Conservation (phyloP, 2,888 invertebrate genomes). For the Dicycla oo region DNA sequence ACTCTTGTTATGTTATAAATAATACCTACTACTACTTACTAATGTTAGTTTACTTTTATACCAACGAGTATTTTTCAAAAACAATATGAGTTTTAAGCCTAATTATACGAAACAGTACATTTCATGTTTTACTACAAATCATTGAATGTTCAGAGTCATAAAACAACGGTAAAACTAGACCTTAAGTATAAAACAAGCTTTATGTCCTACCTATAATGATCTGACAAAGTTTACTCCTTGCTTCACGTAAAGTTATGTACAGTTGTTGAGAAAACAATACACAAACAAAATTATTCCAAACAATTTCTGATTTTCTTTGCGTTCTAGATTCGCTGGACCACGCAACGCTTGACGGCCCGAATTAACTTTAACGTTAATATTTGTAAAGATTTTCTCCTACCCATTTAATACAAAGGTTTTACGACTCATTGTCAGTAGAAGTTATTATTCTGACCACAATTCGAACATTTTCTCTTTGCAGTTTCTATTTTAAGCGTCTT, state of each 20-base stretch:
- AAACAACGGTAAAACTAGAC: not conserved
- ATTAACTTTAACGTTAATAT: slow-evolving; percentile 46
- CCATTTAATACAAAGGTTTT: slow-evolving; percentile 68
- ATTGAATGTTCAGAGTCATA: not conserved
- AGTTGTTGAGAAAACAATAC: slow-evolving; percentile 12
- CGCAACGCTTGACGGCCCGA: slow-evolving; percentile 42
- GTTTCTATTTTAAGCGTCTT: slow-evolving; percentile 70
- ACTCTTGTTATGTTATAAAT: not conserved
- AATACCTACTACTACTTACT: not conserved
- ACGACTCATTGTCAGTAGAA: slow-evolving; percentile 72
- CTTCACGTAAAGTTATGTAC: slow-evolving; percentile 1
- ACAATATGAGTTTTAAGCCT: not conserved
- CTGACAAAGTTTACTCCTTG: not conserved
- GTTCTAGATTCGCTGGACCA: slow-evolving; percentile 36
- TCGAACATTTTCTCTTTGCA: slow-evolving; percentile 71
- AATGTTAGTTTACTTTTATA: not conserved
- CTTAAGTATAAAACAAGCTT: not conserved
- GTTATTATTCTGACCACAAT: slow-evolving; percentile 72
- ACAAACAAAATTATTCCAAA: slow-evolving; percentile 15
- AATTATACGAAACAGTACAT: not conserved
- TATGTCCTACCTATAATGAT: not conserved
- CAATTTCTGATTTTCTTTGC: slow-evolving; percentile 21
- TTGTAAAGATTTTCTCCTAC: slow-evolving; percentile 65
- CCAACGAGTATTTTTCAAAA: not conserved
- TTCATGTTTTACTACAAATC: not conserved